Evolutionary conservation across 1,140 invertebrate species (phyloP), one percentile per base, ranked within the genome.

Genomic region (Patella vulgata): DNA sequence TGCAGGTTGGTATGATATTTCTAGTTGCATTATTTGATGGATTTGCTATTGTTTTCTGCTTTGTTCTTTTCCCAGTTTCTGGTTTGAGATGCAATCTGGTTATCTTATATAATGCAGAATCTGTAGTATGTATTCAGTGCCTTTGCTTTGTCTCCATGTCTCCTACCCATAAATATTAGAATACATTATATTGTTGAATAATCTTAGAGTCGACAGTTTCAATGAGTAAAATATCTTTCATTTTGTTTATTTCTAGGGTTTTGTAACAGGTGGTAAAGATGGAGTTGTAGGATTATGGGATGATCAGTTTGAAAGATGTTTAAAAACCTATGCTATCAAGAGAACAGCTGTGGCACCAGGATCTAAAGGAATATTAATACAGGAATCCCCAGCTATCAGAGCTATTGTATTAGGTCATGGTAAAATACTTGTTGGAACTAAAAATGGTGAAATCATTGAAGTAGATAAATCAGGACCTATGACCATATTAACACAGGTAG

Each of bases 191-290:
- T n/a, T n/a, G n/a, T n/a, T n/a, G n/a, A n/a, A n/a, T n/a, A n/a
- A n/a, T n/a, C n/a, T n/a, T n/a, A n/a, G n/a, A n/a, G n/a, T n/a
- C n/a, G n/a, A n/a, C n/a, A n/a, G n/a, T n/a, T n/a, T n/a, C n/a
- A n/a, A n/a, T n/a, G n/a, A n/a, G n/a, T n/a, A n/a, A n/a, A n/a
- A n/a, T n/a, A n/a, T n/a, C n/a, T n/a, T n/a, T n/a, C 40, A 52
- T 23, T 19, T 47, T 52, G 50, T 53, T 17, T 42, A 23, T 17
- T 67, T 55, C n/a, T 64, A 84, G 79, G 81, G 81, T 6, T 85
- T 83, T 78, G 82, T 84, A 25, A 85, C 82, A 17, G 83, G 83
- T 19, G 84, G 84, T 14, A 85, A 85, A 62, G 84, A 85, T 72
- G 84, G 84, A n/a, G 59, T 75, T 17, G 71, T 85, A 4, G 74